phyloP scores from a whole-genome alignment of 2,888 invertebrate species.

The Coelinius sp. region DNA sequence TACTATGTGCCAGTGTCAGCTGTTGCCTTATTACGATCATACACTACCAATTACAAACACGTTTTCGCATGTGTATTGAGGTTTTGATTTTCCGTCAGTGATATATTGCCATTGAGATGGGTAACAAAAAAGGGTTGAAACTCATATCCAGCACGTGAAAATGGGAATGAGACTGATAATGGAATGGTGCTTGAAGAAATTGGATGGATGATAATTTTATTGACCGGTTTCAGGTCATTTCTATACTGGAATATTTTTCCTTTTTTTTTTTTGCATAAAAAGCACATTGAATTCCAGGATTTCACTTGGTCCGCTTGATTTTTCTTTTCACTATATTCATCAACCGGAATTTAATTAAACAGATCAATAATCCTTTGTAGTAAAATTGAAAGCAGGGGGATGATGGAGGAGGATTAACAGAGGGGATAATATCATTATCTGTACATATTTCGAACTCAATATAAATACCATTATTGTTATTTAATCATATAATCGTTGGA shows the following conservation, averaged over 20 bases:
- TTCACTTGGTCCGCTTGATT: not conserved
- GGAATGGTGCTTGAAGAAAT: not conserved
- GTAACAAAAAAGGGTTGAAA: not conserved
- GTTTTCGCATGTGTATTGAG: constrained; percentile 20
- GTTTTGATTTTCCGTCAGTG: not conserved
- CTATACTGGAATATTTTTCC: no score
- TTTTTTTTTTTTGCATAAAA: not conserved
- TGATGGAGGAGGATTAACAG: not conserved
- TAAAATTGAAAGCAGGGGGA: not conserved
- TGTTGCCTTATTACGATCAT: constrained; percentile 62
- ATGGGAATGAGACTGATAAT: not conserved
- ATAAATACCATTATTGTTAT: not conserved
- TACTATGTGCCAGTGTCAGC: constrained; percentile 61
- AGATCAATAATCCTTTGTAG: not conserved
- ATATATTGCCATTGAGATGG: not conserved
- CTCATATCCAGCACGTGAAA: not conserved
- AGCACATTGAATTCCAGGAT: not conserved
- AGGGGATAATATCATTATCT: no score
- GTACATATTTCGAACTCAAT: not conserved
- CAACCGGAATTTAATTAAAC: not conserved
- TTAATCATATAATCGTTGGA: not conserved
- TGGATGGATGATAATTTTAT: not conserved
- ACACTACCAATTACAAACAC: constrained; percentile 47
- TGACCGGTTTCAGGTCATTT: no score
- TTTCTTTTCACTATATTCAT: not conserved